Evolutionary conservation across 2,797 vertebrate species (phyloP), one percentile per base, ranked within the genome.

Genomic region (Tachyglossus aculeatus): DNA sequence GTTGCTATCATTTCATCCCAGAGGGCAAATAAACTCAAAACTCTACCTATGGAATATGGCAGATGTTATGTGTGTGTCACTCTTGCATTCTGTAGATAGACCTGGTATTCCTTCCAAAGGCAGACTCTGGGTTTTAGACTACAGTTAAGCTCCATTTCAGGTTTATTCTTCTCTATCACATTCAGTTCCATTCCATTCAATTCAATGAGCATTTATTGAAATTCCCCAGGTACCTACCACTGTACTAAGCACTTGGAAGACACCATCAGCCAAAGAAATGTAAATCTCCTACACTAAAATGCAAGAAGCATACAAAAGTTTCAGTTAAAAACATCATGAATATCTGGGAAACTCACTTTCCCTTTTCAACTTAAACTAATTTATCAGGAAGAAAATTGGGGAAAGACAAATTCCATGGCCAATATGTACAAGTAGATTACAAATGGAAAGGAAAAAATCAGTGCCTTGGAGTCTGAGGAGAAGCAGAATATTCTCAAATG

Each of bases 21-120:
- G 16, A 74, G 21, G 53, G 19, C 66, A 10, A 69, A 72, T 78
- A 71, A 75, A 36, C 31, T 53, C 43, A 8, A 59, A 78, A 53
- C 33, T 58, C 27, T 69, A 67, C 38, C 25, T 27, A 3, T 31
- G 24, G 44, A 50, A 73, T 77, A 66, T 63, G 32, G n/a, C 4
- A 18, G 31, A 11, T 40, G n/a, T n/a, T n/a, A 60, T 68, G 31
- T 52, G 7, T n/a, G n/a, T n/a, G n/a, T 56, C 48, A 48, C n/a
- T 36, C 37, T 71, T 37, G 8, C 22, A 36, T 61, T 31, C 61
- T 50, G 21, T 70, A 44, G 53, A 53, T 67, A 59, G 31, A 60
- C 4, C 40, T 34, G 9, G 40, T 67, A n/a, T 38, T 41, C 52
- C 63, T 50, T 68, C 53, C 45, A 15, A 21, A 21, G 61, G 34